Base-by-base conservation (phyloP, 1,140 invertebrate genomes). In the Mercenaria mercenaria region DNA sequence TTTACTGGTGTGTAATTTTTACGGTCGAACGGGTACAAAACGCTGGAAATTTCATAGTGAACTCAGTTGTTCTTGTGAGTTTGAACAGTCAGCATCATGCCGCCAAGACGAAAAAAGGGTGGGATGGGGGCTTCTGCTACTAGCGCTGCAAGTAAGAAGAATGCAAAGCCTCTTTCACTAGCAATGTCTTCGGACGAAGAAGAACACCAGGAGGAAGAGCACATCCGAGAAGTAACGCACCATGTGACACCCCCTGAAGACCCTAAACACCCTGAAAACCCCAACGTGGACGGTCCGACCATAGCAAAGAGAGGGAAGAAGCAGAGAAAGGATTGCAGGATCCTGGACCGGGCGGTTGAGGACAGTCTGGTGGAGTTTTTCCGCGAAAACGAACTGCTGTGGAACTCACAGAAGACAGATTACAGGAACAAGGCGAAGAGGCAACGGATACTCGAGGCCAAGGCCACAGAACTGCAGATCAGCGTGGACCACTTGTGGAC, bases 171-270 rank as follows among this genome's bases (percentile, higher is more conserved):
- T 84, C 82, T 72, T 50, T 69, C 82, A 32, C 61, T 61, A 85
- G 82, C 52, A 72, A 72, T 61, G 59, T 64, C 81, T 84, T 84
- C 67, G 83, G 64, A 85, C 83, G 83, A 85, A 85, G 41, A 85
- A 85, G 43, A 69, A 85, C 83, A 74, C 83, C 83, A 85, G 39
- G 83, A 85, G 64, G 83, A 85, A 74, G 83, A 85, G 69, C 69
- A 10, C 69, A 72, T 72, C 83, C 64, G 43, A 85, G 83, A 74
- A 50, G 83, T 85, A 56, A 74, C 83, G 47, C 83, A 85, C 83
- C 64, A 85, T 74, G 83, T 85, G 83, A 85, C 83, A 85, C 83
- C 37, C 59, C 83, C 83, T 74, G 83, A 85, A 85, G 83, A 85
- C 83, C 83, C 83, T 74, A 52, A 85, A 85, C 50, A 85, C 83